Evolutionary conservation across 2,797 vertebrate genomes (phyloP), one percentile per base, ranked within the genome.

Genomic region (Smutsia temminckii): DNA sequence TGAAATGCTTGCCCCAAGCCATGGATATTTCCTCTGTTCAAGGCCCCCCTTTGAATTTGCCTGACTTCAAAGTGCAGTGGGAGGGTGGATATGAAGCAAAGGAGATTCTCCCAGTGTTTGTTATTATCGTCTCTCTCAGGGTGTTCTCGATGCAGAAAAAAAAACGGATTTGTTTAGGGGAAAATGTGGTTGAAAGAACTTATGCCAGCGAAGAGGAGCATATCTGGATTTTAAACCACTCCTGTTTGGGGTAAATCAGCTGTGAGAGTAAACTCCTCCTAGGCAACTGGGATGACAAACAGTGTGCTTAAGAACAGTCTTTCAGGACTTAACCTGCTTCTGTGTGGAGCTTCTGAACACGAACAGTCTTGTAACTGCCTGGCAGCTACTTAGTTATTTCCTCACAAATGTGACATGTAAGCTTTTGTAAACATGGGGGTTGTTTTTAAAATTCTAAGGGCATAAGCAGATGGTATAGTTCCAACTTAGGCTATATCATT

Each of bases 301-400:
- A 77, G 69, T 21, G 8, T 5, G 0, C n/a, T 85, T 59, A 18
- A 21, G 80, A 68, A 20, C 23, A 17, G 42, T 13, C 83, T 63
- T 79, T 69, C 95, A 95, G 92, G 95, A 68, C 40, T 17, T 25
- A 61, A 71, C 91, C 92, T 95, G 93, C 90, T 75, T 64, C 46
- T 12, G 0, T 3, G 0, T 0, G 1, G 66, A 86, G 87, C 61
- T 68, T 68, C 64, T n/a, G 51, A 64, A 86, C 94, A 34, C 55
- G 96, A 94, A 74, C 5, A 8, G 92, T 96, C 95, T 96, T 93
- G 93, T 72, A 2, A 1, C 68, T 0, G 13, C 93, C 86, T 69
- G 94, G 91, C 71, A 84, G 79, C 49, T 5, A 20, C 86, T 29
- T 23, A 12, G 57, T 32, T 78, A 25, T 75, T 92, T 85, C 49